Evolutionary conservation across 2,797 vertebrate genomes (phyloP).

Genomic region (Schizopygopsis pylzovi): DNA sequence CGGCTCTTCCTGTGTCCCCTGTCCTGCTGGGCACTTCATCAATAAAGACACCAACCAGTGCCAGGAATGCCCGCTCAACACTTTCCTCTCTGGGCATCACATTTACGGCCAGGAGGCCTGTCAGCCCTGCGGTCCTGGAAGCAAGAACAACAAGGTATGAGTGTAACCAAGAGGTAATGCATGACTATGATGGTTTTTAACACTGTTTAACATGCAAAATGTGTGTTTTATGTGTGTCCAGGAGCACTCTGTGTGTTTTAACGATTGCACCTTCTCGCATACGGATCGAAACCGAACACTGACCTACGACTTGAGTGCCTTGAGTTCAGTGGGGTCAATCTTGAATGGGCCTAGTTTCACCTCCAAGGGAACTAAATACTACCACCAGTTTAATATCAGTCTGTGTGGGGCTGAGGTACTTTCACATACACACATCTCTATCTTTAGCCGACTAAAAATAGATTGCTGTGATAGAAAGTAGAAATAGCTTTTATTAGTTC

Average conservation of each 20-base stretch:
- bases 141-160: conserved; percentile 87
- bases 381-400: conserved; percentile 96
- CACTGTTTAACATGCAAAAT: conserved; percentile 4
- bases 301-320: conserved; percentile 86
- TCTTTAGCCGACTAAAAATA: conserved; percentile 11
- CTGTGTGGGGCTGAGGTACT: conserved; percentile 92
- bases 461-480: conserved; percentile 4
- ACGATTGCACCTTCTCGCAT: conserved; percentile 88
- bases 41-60: conserved; percentile 87
- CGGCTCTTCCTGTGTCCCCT: conserved; percentile 91
- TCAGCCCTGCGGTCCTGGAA: conserved; percentile 90
- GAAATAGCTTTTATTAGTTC: neutral
- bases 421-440: neutral
- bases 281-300: conserved; percentile 84
- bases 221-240: conserved; percentile 60
- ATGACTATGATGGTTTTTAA: neutral
- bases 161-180: neutral
- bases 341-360: conserved; percentile 98
- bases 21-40: conserved; percentile 92
- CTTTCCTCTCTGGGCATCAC: conserved; percentile 88
- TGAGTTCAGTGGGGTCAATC: conserved; percentile 86
- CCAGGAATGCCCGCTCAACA: conserved; percentile 87
- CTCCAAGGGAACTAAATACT: conserved; percentile 96
- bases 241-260: conserved; percentile 93
- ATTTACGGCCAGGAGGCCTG: conserved; percentile 87